Base-by-base conservation (phyloP, 2,113 vertebrate species). In the Arothron firmamentum region DNA sequence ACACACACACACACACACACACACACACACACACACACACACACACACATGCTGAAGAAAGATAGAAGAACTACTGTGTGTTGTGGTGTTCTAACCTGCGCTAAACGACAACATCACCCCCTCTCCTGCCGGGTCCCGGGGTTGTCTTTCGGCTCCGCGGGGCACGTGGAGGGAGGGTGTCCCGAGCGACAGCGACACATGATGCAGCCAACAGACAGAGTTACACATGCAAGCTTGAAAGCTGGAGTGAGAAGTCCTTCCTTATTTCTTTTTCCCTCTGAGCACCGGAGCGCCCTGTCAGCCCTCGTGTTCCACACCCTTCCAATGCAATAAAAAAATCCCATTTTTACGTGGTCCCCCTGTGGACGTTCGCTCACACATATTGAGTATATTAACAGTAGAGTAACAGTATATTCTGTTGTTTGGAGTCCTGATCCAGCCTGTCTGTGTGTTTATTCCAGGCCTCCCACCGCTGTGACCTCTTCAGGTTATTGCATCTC, bases 191-290 rank as follows among this genome's bases (percentile, higher is more conserved):
- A 69, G 79, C 80, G 82, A 80, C 80, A 85, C 85, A 79, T 82
- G 66, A 67, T 65, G 61, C 67, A 60, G 15, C 76, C 56, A 51
- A 73, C 72, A 83, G 80, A 85, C 85, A 81, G 21, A 23, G 85
- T 85, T 85, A 74, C 83, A 85, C 82, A 70, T 84, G 42, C 77
- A 65, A 75, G 89, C 88, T 88, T 78, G 87, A 89, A 86, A 73
- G 68, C 75, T 48, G 74, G 73, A 85, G 85, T 83, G 85, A 75
- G 82, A 88, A 87, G 75, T 85, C 85, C 81, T 82, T 87, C 78
- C 88, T 87, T 88, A 85, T 89, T 86, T 82, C 63, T 78, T 87
- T 85, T 17, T 80, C 71, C 79, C 64, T 79, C 77, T 71, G 15
- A n/a, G 15, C 81, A 72, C 72, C 77, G 66, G 79, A 78, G 74